These are phyloP conservation scores for Cylas formicarius DNA, from an alignment of 1,140 invertebrate genomes.

Conservation along the genomic window DNA sequence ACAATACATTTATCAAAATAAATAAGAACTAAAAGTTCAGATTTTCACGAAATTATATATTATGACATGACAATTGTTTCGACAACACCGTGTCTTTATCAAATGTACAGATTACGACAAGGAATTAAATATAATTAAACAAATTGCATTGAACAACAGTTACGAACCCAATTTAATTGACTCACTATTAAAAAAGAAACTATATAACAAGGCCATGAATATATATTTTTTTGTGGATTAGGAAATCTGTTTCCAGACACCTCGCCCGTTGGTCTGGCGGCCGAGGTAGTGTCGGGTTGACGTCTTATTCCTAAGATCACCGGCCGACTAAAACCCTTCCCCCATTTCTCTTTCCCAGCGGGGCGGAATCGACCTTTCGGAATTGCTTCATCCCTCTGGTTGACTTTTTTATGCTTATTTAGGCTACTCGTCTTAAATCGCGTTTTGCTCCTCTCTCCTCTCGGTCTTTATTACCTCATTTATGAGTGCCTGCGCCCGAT, in stretches of 20 bases:
- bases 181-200: neutral
- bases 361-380: neutral
- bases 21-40: too few species aligned
- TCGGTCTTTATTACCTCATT: neutral
- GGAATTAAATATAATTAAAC: too few species aligned
- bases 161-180: too few species aligned
- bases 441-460: neutral
- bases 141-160: too few species aligned
- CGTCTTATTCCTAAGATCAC: too few species aligned
- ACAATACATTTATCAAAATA: too few species aligned
- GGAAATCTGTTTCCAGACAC: neutral
- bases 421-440: neutral
- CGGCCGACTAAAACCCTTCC: constrained; percentile 6
- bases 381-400: constrained; percentile 2
- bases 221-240: too few species aligned
- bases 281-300: constrained; percentile 10
- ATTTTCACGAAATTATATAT: too few species aligned
- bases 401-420: neutral
- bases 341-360: neutral
- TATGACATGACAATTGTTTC: too few species aligned
- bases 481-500: neutral
- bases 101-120: too few species aligned
- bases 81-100: too few species aligned
- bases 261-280: constrained; percentile 1
- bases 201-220: too few species aligned